A percentile compares a stretch with the other conserved stretches of the same genome.
phyloP scores from a whole-genome alignment of 2,888 invertebrate genomes.

The Acholoe squamosa region DNA sequence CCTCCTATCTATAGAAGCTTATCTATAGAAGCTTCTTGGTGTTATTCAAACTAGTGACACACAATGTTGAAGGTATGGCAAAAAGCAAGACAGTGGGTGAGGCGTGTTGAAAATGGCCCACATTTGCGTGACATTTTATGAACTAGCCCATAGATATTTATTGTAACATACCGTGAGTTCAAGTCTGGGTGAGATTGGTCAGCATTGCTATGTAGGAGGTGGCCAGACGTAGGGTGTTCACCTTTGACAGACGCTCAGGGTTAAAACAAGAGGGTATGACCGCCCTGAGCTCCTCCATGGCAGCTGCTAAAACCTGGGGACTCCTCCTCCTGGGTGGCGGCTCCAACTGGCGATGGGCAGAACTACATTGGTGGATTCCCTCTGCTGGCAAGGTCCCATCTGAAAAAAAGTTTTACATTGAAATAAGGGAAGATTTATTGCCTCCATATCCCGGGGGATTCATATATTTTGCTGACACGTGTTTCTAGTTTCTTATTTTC shows the following conservation, averaged over 20 bases:
- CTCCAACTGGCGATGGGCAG: not conserved
- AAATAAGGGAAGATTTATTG: no score
- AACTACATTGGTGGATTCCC: not conserved
- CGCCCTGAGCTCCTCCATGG: conserved; percentile 13
- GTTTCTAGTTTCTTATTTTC: not conserved
- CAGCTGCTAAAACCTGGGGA: not conserved
- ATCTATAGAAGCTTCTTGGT: no score
- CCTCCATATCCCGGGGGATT: not conserved
- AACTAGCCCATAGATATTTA: no score
- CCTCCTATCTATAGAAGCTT: no score
- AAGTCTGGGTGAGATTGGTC: not conserved
- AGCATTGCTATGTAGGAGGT: not conserved
- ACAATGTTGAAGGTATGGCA: no score
- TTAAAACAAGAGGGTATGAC: not conserved
- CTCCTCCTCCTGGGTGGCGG: not conserved
- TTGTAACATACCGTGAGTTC: no score
- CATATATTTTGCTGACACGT: not conserved
- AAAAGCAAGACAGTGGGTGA: no score
- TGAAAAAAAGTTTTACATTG: no score
- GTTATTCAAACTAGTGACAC: no score
- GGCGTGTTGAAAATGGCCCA: no score
- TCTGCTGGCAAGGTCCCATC: not conserved
- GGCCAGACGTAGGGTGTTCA: not conserved
- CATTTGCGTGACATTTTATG: no score
- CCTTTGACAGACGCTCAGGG: not conserved